Conservation (phyloP, 30 jellyfish, hydroid and myxozoan genomes). For the Euphysa ruthae region DNA sequence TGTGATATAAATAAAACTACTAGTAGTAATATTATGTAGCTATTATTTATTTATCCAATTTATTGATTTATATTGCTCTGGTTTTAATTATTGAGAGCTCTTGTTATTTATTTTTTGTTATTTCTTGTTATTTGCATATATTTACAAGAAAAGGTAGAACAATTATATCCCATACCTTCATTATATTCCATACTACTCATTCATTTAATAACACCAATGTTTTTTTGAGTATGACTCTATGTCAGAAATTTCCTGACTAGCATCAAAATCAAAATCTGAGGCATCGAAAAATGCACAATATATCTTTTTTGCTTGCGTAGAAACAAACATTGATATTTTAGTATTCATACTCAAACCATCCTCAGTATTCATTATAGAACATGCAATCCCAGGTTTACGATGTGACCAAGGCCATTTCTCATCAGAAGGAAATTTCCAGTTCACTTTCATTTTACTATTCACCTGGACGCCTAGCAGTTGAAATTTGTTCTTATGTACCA, state of each 20-base stretch:
- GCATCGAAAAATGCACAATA: slow-evolving; percentile 30
- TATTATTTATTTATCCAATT: too few relatives aligned
- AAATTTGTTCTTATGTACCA: slow-evolving; percentile 24
- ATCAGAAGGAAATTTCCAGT: slow-evolving; percentile 37
- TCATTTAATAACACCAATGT: too few relatives aligned
- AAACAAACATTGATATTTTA: slow-evolving; percentile 21
- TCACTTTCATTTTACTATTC: background rate
- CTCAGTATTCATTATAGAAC: slow-evolving; percentile 13
- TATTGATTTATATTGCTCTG: too few relatives aligned
- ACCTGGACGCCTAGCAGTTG: slow-evolving; percentile 12
- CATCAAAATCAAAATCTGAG: slow-evolving; percentile 12
- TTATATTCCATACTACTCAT: too few relatives aligned
- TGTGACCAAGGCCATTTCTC: slow-evolving; percentile 49
- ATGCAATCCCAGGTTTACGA: slow-evolving; percentile 40
- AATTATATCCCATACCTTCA: too few relatives aligned
- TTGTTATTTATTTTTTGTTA: too few relatives aligned
- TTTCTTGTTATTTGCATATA: too few relatives aligned
- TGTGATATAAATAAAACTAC: too few relatives aligned
- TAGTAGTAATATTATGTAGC: too few relatives aligned
- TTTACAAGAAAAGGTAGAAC: too few relatives aligned
- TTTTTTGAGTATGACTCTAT: too few relatives aligned
- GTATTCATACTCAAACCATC: slow-evolving; percentile 14
- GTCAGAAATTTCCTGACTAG: background rate
- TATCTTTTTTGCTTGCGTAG: slow-evolving; percentile 23
- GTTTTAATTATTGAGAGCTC: too few relatives aligned